Base-by-base conservation (phyloP, 1,140 invertebrate species). In the Antheraea pernyi region DNA sequence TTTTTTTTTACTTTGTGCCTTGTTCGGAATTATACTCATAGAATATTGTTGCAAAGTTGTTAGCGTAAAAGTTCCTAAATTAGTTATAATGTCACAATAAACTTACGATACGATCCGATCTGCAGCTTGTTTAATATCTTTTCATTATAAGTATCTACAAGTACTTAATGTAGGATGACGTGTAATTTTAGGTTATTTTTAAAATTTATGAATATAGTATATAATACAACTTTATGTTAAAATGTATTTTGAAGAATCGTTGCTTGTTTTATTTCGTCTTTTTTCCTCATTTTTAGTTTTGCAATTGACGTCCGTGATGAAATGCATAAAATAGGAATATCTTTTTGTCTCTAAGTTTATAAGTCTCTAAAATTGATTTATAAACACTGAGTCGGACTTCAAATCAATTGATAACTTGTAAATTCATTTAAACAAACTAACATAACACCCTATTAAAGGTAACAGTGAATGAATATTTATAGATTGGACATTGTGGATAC, bases 21-120 rank as follows among this genome's bases (percentile, higher is more conserved):
- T 58, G 10, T 61, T 58, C 22, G 22, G 36, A 16, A 59, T 66
- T 65, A n/a, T 70, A 37, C 53, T 18, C 18, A 13, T 65, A 42
- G 30, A 65, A 16, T 64, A 59, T 60, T 11, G 8, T 63, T 61
- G 10, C 36, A 30, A 63, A 30, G 36, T 65, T 65, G 42, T 46
- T 48, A 46, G 64, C 19, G 39, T 46, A 19, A 68, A 70, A 70
- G 68, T 70, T 70, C 68, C 68, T 70, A 69, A 48, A 65, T 16
- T 61, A 36, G 30, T 19, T 36, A 53, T 53, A 53, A 53, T 53
- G 46, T 53, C 46, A 53, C 16, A 53, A 53, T n/a, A 53, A 13
- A 53, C 4, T n/a, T 53, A 53, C 46, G 16, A 11, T 53, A 53
- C 0, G 46, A 53, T 53, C 16, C 46, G 7, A 16, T 53, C 13